These are phyloP conservation scores for Noctua pronuba DNA, from an alignment of 2,888 invertebrate genomes.

Conservation along the genomic window DNA sequence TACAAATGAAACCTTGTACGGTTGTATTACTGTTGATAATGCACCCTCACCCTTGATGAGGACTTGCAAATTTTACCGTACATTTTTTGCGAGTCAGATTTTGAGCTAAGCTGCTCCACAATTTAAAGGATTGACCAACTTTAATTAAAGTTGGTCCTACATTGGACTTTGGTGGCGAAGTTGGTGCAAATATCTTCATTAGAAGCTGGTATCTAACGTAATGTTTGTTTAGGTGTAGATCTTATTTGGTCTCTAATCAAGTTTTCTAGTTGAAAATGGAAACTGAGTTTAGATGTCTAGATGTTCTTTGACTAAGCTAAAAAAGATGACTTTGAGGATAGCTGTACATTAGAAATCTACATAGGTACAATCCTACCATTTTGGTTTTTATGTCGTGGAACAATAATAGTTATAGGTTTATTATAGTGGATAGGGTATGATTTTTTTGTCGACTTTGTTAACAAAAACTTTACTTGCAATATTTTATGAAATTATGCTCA, in stretches of 20 bases:
- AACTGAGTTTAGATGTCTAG: not conserved
- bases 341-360: not conserved
- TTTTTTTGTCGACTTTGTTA: not conserved
- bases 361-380: not conserved
- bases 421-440: not conserved
- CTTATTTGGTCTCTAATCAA: not conserved
- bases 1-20: conserved; percentile 62
- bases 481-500: not conserved
- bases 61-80: conserved; percentile 39
- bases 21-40: conserved; percentile 58
- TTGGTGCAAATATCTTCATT: conserved; percentile 20
- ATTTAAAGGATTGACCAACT: conserved; percentile 38
- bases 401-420: too few species aligned
- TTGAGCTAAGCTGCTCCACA: conserved; percentile 15
- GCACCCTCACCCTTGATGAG: conserved; percentile 27
- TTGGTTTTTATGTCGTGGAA: not conserved
- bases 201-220: not conserved
- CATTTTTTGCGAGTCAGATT: conserved; percentile 41
- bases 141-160: conserved; percentile 48
- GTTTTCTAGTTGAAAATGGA: not conserved
- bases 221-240: not conserved
- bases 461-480: not conserved
- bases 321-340: not conserved
- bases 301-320: not conserved
- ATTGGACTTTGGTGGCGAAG: conserved; percentile 7